Conservation (phyloP, 2,888 invertebrate genomes). For the Spisula solida region DNA sequence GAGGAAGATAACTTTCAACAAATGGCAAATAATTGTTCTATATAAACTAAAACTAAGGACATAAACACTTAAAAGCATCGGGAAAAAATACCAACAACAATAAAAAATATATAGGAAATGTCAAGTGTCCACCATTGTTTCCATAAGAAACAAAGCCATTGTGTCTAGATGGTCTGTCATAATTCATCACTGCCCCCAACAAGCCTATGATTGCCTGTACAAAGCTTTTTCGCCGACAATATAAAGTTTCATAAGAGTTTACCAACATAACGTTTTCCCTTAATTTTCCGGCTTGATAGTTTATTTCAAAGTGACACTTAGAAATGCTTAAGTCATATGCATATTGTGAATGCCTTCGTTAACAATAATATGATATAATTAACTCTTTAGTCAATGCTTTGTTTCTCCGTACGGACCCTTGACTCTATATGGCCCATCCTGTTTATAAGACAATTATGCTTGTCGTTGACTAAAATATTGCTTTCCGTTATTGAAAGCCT, state of each 20-base stretch:
- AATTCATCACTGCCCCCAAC: conserved; percentile 21
- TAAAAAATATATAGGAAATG: conserved; percentile 25
- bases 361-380: conserved; percentile 61
- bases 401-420: conserved; percentile 62
- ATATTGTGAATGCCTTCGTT: conserved; percentile 61
- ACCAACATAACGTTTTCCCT: conserved; percentile 35
- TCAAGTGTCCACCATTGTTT: conserved; percentile 54
- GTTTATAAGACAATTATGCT: conserved; percentile 58
- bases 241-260: conserved; percentile 45
- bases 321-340: conserved; percentile 4
- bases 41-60: conserved; percentile 7
- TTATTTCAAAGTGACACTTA: conserved; percentile 45
- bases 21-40: conserved; percentile 10
- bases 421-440: conserved; percentile 60
- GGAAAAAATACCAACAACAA: conserved; percentile 32
- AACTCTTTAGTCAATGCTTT: conserved; percentile 58
- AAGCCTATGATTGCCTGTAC: conserved; percentile 35
- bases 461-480: conserved; percentile 52
- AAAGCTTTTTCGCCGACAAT: conserved; percentile 40
- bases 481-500: conserved; percentile 65
- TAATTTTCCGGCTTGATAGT: conserved; percentile 67
- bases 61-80: conserved; percentile 7
- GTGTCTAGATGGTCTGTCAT: conserved; percentile 31
- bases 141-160: conserved; percentile 57
- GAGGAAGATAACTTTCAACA: not conserved